Percentiles rank a stretch among this genome's conserved stretches.
These are phyloP conservation scores for Threskiornis aethiopicus DNA, from an alignment of 2,797 vertebrate species.

Conservation along the genomic window DNA sequence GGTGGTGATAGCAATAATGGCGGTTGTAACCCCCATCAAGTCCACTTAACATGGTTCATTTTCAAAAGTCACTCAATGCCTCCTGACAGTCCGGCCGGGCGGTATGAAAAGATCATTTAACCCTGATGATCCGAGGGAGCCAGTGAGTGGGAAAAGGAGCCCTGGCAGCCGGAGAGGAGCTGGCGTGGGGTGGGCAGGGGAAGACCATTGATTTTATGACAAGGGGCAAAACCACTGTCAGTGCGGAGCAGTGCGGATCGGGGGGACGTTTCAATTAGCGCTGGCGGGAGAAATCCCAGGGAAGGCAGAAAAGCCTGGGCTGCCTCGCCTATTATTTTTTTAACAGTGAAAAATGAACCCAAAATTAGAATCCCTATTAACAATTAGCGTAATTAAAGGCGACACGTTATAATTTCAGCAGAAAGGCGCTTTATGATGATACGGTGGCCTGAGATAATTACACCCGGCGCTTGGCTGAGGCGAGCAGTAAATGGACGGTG, in stretches of 20 bases:
- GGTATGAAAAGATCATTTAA: constrained; percentile 88
- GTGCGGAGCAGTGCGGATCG: constrained; percentile 69
- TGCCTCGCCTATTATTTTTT: background rate
- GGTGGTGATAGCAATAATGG: constrained; percentile 73
- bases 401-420: background rate
- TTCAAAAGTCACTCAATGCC: constrained; percentile 77
- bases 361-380: constrained; percentile 26
- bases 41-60: constrained; percentile 78
- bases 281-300: constrained; percentile 53
- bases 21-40: constrained; percentile 75
- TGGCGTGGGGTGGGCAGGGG: constrained; percentile 41
- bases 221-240: constrained; percentile 87
- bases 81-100: constrained; percentile 79
- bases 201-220: constrained; percentile 92
- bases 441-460: constrained; percentile 11
- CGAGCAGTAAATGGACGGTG: background rate
- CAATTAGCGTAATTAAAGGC: constrained; percentile 20
- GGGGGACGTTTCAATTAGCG: constrained; percentile 88
- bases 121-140: constrained; percentile 78
- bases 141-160: constrained; percentile 74
- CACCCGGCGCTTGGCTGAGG: background rate
- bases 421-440: constrained; percentile 2
- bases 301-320: background rate
- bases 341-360: background rate
- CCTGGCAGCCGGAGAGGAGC: constrained; percentile 75